Evolutionary conservation across 2,113 vertebrate genomes (phyloP).

Genomic region (Mustela lutreola): DNA sequence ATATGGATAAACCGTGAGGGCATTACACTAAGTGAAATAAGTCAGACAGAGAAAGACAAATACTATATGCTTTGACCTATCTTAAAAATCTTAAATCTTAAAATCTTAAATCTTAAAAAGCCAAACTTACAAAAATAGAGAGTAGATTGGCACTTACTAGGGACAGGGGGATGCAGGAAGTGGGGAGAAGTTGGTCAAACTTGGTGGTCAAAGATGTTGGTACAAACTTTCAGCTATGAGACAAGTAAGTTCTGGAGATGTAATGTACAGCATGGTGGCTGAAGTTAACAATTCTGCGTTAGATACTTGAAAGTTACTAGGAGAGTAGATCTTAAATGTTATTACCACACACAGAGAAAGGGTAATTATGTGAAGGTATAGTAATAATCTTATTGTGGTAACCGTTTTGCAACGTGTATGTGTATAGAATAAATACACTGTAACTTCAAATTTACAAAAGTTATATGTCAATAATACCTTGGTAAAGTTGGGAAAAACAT

Average conservation of each 20-base stretch:
- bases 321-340: not conserved
- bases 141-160: not conserved
- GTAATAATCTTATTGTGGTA: not conserved
- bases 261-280: not conserved
- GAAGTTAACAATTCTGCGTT: not conserved
- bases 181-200: not conserved
- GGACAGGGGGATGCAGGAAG: not conserved
- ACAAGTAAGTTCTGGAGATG: not conserved
- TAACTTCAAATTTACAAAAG: not conserved
- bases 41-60: not conserved
- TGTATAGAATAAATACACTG: not conserved
- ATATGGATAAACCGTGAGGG: not conserved
- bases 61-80: not conserved
- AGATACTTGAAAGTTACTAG: not conserved
- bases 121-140: not conserved
- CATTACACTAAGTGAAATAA: not conserved
- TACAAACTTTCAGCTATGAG: not conserved
- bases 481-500: not conserved
- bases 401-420: not conserved
- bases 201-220: not conserved
- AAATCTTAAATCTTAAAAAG: not conserved
- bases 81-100: not conserved
- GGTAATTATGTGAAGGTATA: not conserved
- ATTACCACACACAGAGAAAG: not conserved
- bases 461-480: not conserved